phyloP scores from a whole-genome alignment of 2,888 invertebrate species.

The Calephelis perditalis region DNA sequence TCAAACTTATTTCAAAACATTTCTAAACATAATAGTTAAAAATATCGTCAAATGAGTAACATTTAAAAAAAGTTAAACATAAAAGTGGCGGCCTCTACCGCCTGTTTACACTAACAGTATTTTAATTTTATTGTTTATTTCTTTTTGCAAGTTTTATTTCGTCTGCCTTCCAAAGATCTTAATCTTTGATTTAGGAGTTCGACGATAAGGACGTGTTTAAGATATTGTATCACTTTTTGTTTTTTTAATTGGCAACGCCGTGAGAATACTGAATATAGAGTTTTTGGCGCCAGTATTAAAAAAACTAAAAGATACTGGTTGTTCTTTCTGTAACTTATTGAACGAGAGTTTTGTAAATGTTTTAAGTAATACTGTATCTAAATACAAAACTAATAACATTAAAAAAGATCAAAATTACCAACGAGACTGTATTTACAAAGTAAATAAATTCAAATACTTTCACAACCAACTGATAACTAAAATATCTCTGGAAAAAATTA shows the following conservation, averaged over 20 bases:
- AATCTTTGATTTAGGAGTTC: slow-evolving; percentile 50
- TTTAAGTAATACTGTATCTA: too few relatives aligned
- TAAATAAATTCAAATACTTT: too few relatives aligned
- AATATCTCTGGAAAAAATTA: too few relatives aligned
- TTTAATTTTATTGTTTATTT: slow-evolving; percentile 43
- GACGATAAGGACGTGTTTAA: slow-evolving; percentile 32
- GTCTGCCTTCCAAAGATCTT: slow-evolving; percentile 49
- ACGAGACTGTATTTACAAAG: too few relatives aligned
- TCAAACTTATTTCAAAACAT: too few relatives aligned
- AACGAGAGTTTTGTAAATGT: too few relatives aligned
- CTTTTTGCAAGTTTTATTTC: slow-evolving; percentile 45
- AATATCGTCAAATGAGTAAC: too few relatives aligned
- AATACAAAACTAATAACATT: too few relatives aligned
- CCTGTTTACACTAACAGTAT: slow-evolving; percentile 39
- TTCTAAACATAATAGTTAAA: too few relatives aligned
- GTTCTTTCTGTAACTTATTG: too few relatives aligned
- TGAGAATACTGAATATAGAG: slow-evolving; percentile 13
- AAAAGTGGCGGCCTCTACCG: slow-evolving; percentile 21
- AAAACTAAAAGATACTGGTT: neutral
- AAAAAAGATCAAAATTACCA: too few relatives aligned
- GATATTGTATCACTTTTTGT: slow-evolving; percentile 27
- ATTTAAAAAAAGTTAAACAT: neutral
- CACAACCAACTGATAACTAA: too few relatives aligned
- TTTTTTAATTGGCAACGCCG: slow-evolving; percentile 17
- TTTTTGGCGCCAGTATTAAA: slow-evolving; percentile 11